Base-by-base conservation (phyloP, 2,888 invertebrate species). In the Callinectes sapidus region DNA sequence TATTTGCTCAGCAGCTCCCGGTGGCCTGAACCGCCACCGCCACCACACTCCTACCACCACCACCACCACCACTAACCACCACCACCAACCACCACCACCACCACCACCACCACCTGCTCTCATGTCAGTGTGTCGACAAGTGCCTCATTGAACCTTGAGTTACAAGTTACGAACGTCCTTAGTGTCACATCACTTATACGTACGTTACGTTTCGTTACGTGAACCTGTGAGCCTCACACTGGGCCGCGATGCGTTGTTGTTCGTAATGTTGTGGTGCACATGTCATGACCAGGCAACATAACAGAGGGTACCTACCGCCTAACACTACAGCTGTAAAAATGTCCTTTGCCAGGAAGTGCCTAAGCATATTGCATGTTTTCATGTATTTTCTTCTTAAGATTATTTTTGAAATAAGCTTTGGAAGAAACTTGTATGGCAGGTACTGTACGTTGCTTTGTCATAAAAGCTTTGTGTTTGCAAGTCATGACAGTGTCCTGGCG, bases 331-430 rank as follows among this genome's bases (percentile, higher is more conserved):
- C 32, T 81, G 85, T 90, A 28, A 77, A 77, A 77, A 66, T 90
- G 86, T 90, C 77, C 42, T 87, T 90, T 92, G 92, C 92, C 90
- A 90, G 92, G 90, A 92, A 92, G 92, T 92, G 90, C 90, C 92
- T 92, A 88, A 90, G 90, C 90, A 55, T 90, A 77, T 81, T 87
- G 54, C 85, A 86, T 55, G 66, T 92, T 89, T 81, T 87, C 42
- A 87, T 48, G 42, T 87, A 71, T 71, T 18, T 42, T 89, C 81
- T 81, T 35, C 81, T 10, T 35, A 81, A 81, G 81, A 35, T 81
- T 81, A 32, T 81, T 81, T 35, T 81, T 81, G 14, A 35, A 35
- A 81, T 81, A 81, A 81, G 35, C 35, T 81, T 81, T 32, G 14
- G 81, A 81, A 81, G 81, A 81, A 81, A 81, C 16, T 81, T 81